These are phyloP conservation scores for Melanotus villosus DNA, from an alignment of 2,888 invertebrate genomes.

Conservation along the genomic window DNA sequence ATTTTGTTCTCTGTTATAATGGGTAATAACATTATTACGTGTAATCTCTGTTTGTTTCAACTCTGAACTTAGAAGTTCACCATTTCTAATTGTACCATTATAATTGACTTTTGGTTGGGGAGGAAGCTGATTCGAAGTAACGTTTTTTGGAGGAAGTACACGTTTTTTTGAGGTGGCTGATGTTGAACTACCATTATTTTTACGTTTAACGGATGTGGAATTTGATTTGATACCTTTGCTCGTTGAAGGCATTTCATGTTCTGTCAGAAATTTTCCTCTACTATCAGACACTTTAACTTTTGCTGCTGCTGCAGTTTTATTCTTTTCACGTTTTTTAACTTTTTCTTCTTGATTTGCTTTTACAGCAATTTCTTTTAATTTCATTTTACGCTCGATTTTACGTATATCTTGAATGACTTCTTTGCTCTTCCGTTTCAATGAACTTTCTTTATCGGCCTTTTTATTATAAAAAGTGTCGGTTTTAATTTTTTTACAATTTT, in stretches of 20 bases:
- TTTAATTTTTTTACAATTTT: slow-evolving; percentile 28
- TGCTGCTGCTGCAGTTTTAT: slow-evolving; percentile 58
- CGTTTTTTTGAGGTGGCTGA: too few relatives aligned
- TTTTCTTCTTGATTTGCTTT: slow-evolving; percentile 55
- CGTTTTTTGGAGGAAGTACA: too few relatives aligned
- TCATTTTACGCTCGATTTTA: slow-evolving; percentile 70
- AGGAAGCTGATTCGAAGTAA: too few relatives aligned
- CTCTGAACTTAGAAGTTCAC: too few relatives aligned
- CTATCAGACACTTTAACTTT: slow-evolving; percentile 60
- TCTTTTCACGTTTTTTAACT: slow-evolving; percentile 55
- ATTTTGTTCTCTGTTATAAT: background rate
- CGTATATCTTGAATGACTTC: slow-evolving; percentile 54
- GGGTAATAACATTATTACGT: too few relatives aligned
- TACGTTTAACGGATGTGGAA: background rate
- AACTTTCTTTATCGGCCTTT: background rate
- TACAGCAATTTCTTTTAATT: slow-evolving; percentile 72
- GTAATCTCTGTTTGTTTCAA: too few relatives aligned
- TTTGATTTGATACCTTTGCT: background rate
- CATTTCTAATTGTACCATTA: too few relatives aligned
- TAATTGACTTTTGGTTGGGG: too few relatives aligned
- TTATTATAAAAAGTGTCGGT: slow-evolving; percentile 18
- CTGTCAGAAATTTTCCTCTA: slow-evolving; percentile 51
- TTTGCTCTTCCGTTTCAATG: slow-evolving; percentile 21
- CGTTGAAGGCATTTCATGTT: slow-evolving; percentile 7
- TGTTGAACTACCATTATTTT: background rate